Base-by-base conservation (phyloP, 53 echinoderm and acorn worm species). In the Stichopus horrens region DNA sequence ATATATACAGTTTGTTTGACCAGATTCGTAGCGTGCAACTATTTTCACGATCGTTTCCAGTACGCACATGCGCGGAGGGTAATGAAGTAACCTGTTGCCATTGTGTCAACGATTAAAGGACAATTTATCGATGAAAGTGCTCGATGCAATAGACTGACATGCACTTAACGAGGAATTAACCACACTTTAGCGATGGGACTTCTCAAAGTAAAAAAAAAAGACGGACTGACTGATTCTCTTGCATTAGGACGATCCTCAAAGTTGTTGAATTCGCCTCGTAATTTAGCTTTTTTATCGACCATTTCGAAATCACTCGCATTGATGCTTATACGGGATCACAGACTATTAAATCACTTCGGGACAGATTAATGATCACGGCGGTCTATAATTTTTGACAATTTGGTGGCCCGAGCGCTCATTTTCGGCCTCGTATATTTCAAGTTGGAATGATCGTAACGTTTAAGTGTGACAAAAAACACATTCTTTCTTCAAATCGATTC, bases 301-400 rank as follows among this genome's bases (percentile, higher is more conserved):
- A 81, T 81, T 56, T 57, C 21, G 20, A 81, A 81, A 81, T 81
- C 81, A 58, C 81, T 21, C 53, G 81, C 57, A 57, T 81, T 55
- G 81, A 14, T 57, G 81, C 57, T 58, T 81, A 20, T 81, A 57
- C 7, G 81, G 58, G 55, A 81, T 81, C 81, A 52, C 79, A 79
- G 79, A 79, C 79, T 51, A 79, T 79, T 79, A 79, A 79, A 79
- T 79, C 79, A 79, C 56, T 55, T 55, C 55, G 53, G 55, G 79
- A 79, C 79, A 79, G 79, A n/a, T 79, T 79, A 79, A 79, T 55
- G 79, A 79, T 79, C 79, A 79, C n/a, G 19, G 56, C n/a, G n/a
- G 79, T n/a, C 79, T 51, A 79, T 79, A 79, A 79, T 78, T 78
- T 63, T 78, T 78, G 78, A 80, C 80, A 55, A 80, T 81, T 81